These are phyloP conservation scores for Keiferia lycopersicella DNA, from an alignment of 2,888 invertebrate species.

Conservation along the genomic window DNA sequence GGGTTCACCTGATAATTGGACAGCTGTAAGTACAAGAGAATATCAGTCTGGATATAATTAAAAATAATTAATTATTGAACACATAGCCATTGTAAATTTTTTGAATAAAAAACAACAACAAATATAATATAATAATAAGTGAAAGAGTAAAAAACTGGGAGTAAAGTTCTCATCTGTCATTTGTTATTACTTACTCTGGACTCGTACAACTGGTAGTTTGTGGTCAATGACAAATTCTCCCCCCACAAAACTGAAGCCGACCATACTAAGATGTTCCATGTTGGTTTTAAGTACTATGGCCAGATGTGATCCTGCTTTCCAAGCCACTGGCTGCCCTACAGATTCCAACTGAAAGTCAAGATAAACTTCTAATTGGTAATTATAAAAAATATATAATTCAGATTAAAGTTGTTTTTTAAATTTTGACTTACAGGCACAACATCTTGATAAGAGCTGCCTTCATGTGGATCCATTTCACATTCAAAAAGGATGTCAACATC, in stretches of 20 bases:
- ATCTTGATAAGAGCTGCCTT: conserved; percentile 52
- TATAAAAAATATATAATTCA: no score
- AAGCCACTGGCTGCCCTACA: conserved; percentile 89
- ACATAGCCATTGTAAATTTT: no score
- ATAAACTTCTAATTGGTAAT: not conserved
- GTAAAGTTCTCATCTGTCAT: not conserved
- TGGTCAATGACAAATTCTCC: conserved; percentile 88
- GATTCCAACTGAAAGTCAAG: conserved; percentile 84
- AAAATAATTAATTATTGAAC: no score
- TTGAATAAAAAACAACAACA: no score
- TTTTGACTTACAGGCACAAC: conserved; percentile 54
- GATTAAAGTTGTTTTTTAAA: no score
- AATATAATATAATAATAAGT: no score
- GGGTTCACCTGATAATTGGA: conserved; percentile 70
- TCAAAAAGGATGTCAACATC: conserved; percentile 72
- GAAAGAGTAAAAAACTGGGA: no score
- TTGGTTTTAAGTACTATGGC: conserved; percentile 89
- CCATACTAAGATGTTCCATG: conserved; percentile 86
- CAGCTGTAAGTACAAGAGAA: conserved; percentile 52
- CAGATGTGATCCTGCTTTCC: conserved; percentile 89
- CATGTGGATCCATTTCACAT: conserved; percentile 74
- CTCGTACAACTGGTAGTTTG: conserved; percentile 86
- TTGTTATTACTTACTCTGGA: conserved; percentile 85
- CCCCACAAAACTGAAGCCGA: conserved; percentile 87
- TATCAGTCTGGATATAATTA: not conserved